These are phyloP conservation scores for Nasonia oneida DNA, from an alignment of 2,888 invertebrate species.

Conservation along the genomic window DNA sequence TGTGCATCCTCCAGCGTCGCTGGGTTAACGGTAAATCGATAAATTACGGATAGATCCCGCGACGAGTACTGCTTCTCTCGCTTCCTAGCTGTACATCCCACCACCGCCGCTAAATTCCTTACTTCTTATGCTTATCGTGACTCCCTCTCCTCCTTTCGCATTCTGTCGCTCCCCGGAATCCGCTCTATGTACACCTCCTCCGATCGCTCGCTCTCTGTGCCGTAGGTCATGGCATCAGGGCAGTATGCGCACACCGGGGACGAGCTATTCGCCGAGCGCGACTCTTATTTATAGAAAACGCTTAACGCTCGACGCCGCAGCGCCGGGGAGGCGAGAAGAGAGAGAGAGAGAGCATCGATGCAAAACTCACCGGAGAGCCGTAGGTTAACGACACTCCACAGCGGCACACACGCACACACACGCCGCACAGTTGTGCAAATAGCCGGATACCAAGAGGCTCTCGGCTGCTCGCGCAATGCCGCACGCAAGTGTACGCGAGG, in stretches of 20 bases:
- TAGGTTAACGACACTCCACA: constrained; percentile 8
- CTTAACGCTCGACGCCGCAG: not conserved
- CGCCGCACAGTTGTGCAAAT: not conserved
- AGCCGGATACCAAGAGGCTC: not conserved
- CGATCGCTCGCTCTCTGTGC: constrained; percentile 5
- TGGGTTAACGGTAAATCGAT: constrained; percentile 15
- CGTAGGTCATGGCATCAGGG: not conserved
- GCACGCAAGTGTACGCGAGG: too few species aligned
- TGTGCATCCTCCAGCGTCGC: not conserved
- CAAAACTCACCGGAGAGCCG: constrained; percentile 27
- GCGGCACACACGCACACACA: not conserved
- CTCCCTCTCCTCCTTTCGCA: constrained; percentile 9
- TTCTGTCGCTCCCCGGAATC: not conserved
- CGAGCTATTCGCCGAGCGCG: not conserved
- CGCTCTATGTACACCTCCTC: not conserved
- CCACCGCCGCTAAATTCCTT: not conserved
- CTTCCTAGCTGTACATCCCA: not conserved
- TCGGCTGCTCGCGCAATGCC: not conserved
- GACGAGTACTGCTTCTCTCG: not conserved
- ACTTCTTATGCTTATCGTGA: constrained; percentile 8
- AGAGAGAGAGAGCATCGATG: not conserved
- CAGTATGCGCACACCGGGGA: not conserved
- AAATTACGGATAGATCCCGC: constrained; percentile 12
- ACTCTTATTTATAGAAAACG: constrained; percentile 19
- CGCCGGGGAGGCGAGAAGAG: not conserved